phyloP scores from a whole-genome alignment of 2,888 invertebrate species.

The Lysandra coridon region DNA sequence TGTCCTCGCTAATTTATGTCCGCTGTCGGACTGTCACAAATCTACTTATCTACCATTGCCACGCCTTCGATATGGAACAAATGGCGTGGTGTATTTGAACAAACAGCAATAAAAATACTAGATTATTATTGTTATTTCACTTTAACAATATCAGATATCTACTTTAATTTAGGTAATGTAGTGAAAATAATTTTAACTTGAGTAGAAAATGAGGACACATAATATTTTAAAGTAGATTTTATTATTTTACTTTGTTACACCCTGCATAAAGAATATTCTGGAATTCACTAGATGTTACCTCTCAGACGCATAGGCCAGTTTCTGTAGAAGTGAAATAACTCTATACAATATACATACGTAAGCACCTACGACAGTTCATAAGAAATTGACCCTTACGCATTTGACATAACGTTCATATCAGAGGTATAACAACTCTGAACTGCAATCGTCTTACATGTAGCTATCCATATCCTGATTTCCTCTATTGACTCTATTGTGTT shows the following conservation, averaged over 20 bases:
- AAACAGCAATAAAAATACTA: not conserved
- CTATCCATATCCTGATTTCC: constrained; percentile 64
- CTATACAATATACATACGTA: not conserved
- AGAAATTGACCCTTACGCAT: not conserved
- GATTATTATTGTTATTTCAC: not conserved
- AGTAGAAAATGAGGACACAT: too few relatives aligned
- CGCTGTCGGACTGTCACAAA: constrained; percentile 72
- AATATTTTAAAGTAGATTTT: not conserved
- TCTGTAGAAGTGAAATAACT: not conserved
- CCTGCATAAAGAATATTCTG: not conserved
- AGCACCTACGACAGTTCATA: not conserved
- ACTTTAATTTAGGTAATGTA: too few relatives aligned
- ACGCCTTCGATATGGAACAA: constrained; percentile 64
- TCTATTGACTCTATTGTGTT: constrained; percentile 56
- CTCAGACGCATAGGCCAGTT: not conserved
- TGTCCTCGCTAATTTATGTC: constrained; percentile 73
- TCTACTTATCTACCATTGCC: constrained; percentile 78
- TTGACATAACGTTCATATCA: not conserved
- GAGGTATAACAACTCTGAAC: not conserved
- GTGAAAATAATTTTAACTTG: too few relatives aligned
- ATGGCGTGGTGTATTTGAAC: constrained; percentile 43
- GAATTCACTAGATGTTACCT: not conserved
- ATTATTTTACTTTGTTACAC: not conserved
- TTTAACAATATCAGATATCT: not conserved
- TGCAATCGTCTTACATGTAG: constrained; percentile 55